Percentiles rank a stretch among this genome's conserved stretches.
These are phyloP conservation scores for Sussaba pulchella DNA, from an alignment of 2,888 invertebrate genomes.

Conservation along the genomic window DNA sequence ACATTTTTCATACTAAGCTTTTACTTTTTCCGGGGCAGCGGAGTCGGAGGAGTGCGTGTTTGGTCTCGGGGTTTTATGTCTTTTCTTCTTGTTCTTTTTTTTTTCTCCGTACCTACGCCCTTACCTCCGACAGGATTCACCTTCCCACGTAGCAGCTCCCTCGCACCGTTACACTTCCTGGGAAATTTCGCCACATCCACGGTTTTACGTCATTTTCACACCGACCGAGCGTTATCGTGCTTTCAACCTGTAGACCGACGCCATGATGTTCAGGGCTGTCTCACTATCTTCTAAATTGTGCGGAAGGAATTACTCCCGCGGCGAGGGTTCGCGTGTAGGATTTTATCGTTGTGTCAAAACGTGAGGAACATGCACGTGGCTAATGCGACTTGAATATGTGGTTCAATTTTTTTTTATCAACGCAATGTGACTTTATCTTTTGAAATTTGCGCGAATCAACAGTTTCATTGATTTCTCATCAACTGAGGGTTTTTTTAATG, in stretches of 20 bases:
- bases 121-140: slow-evolving; percentile 48
- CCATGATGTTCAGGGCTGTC: slow-evolving; percentile 55
- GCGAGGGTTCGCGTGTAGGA: not conserved
- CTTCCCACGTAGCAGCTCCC: slow-evolving; percentile 31
- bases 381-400: not conserved
- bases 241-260: slow-evolving; percentile 51
- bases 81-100: slow-evolving; percentile 59
- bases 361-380: not conserved
- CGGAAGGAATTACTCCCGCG: slow-evolving; percentile 73
- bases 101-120: slow-evolving; percentile 49
- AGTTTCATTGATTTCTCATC: too few relatives aligned
- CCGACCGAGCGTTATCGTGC: slow-evolving; percentile 66
- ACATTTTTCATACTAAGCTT: slow-evolving; percentile 80
- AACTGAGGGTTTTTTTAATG: too few relatives aligned
- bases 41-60: slow-evolving; percentile 34
- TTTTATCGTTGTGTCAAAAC: not conserved
- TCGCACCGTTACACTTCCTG: not conserved
- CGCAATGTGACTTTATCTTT: not conserved
- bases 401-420: not conserved
- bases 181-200: slow-evolving; percentile 60
- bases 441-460: too few relatives aligned
- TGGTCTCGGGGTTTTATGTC: slow-evolving; percentile 55
- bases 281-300: slow-evolving; percentile 75
- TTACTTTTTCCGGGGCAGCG: slow-evolving; percentile 64
- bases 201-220: slow-evolving; percentile 65